Evolutionary conservation across 2,888 invertebrate species (phyloP).

Genomic region (Eristalis pertinax): DNA sequence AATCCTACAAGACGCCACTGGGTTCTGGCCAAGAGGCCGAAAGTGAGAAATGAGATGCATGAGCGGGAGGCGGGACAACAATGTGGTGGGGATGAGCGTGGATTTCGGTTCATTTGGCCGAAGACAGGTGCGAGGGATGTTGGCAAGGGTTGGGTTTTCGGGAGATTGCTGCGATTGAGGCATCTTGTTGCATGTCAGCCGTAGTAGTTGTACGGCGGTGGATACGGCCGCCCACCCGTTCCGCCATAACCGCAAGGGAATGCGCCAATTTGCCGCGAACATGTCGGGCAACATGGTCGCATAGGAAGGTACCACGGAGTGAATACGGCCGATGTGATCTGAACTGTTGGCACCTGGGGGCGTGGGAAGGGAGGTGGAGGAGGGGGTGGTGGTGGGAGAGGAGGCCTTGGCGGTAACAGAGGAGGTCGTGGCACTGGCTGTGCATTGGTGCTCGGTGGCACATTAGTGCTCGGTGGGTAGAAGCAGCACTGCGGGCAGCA

Average conservation of each 20-base stretch:
- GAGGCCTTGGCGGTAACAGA: slow-evolving; percentile 62
- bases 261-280: slow-evolving; percentile 63
- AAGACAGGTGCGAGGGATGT: slow-evolving; percentile 33
- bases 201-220: slow-evolving; percentile 43
- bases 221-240: slow-evolving; percentile 19
- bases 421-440: slow-evolving; percentile 24
- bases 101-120: slow-evolving; percentile 56
- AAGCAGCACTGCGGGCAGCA: not conserved
- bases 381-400: slow-evolving; percentile 71
- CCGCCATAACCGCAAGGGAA: slow-evolving; percentile 59
- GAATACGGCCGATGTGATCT: slow-evolving; percentile 49
- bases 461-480: not conserved
- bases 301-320: slow-evolving; percentile 56
- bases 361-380: slow-evolving; percentile 55
- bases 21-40: not conserved
- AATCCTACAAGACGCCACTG: not conserved
- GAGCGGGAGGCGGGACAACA: not conserved
- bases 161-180: slow-evolving; percentile 26
- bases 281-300: slow-evolving; percentile 63
- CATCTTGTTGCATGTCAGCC: slow-evolving; percentile 69
- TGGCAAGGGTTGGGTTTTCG: slow-evolving; percentile 45
- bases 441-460: not conserved
- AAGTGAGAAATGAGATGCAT: too few species aligned
- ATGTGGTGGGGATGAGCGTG: not conserved
- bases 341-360: slow-evolving; percentile 16